These are phyloP conservation scores for Danionella cerebrum DNA, from an alignment of 2,113 vertebrate genomes.

Conservation along the genomic window DNA sequence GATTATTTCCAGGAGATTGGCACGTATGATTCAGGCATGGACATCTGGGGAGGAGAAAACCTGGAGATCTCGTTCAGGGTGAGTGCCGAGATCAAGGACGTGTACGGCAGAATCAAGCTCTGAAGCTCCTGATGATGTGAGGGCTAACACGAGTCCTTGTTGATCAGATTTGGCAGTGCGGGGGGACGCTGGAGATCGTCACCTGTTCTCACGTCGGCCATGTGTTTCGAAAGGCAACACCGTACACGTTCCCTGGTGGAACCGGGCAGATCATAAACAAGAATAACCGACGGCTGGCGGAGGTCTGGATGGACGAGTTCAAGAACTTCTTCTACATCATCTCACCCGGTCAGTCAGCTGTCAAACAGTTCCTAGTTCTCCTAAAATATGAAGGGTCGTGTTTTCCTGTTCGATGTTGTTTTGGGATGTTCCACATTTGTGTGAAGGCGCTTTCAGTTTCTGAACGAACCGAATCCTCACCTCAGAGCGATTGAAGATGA, in stretches of 20 bases:
- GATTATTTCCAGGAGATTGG: conserved; percentile 99
- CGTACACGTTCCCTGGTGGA: conserved; percentile 95
- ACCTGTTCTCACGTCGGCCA: conserved; percentile 98
- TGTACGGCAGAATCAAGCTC: no score
- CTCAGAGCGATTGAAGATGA: no score
- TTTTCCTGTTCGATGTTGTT: no score
- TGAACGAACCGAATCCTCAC: no score
- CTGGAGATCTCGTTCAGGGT: conserved; percentile 98
- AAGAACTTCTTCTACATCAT: conserved; percentile 99
- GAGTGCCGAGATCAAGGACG: no score
- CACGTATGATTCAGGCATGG: conserved; percentile 98
- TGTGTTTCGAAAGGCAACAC: conserved; percentile 96
- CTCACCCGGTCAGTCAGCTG: conserved; percentile 80
- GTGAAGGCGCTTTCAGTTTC: no score
- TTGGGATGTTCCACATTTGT: no score
- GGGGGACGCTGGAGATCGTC: conserved; percentile 94
- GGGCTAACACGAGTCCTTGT: background rate
- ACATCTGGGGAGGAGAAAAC: conserved; percentile 99
- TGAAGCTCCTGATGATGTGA: background rate
- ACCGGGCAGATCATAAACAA: conserved; percentile 99
- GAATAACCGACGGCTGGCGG: conserved; percentile 93
- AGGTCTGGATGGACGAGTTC: conserved; percentile 99
- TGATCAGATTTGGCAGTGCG: conserved; percentile 94
- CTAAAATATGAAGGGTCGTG: no score
- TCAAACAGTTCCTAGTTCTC: no score